Evolutionary conservation across 2,797 vertebrate species (phyloP), one percentile per base, ranked within the genome.

Genomic region (Urosaurus nigricauda): DNA sequence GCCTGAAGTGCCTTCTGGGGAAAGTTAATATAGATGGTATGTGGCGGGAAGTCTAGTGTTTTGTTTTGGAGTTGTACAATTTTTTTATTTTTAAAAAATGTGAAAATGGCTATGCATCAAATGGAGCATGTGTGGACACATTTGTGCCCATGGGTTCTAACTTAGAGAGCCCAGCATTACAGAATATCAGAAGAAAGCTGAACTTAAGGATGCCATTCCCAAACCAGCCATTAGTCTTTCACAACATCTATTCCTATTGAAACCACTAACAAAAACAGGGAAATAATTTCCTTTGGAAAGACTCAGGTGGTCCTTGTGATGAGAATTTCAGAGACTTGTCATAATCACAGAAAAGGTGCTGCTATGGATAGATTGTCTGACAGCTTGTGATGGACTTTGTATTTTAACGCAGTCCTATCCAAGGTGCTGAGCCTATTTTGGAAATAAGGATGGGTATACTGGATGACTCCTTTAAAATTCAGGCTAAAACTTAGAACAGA

Each of bases 251-350:
- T 11, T 40, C 75, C 14, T 9, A 60, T 16, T 60, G 12, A 56
- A 37, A 37, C n/a, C n/a, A 56, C 32, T 65, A 82, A n/a, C 43
- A 83, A 24, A 7, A 73, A 37, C 56, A 56, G 17, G 58, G 53
- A 75, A 85, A 85, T 70, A 16, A 70, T n/a, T 51, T 70, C 43
- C 35, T 60, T 12, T 16, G 71, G 70, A 75, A 82, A 83, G 56
- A 87, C n/a, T 26, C 8, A n/a, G 8, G 0, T 16, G 29, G 5
- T 82, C 53, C 29, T 77, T 77, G 35, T 1, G 7, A 0, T 68
- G 58, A 5, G 24, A 68, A 83, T 78, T 83, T 26, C 56, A 83
- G 24, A 78, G n/a, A 53, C 29, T 71, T n/a, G 29, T 1, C 24
- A 56, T 4, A 56, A 77, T 14, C 40, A 75, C n/a, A 40, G 35